Percentiles rank a stretch among this genome's conserved stretches.
phyloP scores from a whole-genome alignment of 2,888 invertebrate genomes.

The Gymnosoma rotundatum region DNA sequence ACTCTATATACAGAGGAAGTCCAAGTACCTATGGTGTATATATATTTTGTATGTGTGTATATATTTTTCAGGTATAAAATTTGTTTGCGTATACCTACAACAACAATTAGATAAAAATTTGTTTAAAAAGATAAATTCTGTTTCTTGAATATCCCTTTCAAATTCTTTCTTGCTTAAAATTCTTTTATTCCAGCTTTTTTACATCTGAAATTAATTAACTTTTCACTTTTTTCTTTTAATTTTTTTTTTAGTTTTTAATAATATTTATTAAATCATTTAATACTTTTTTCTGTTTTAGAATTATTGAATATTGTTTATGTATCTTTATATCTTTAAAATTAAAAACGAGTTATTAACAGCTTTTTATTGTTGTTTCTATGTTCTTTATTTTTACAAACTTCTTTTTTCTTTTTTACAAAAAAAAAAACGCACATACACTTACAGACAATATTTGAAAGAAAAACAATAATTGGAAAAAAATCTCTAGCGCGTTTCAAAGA shows the following conservation, averaged over 20 bases:
- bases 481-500: slow-evolving; percentile 58
- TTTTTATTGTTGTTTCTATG: slow-evolving; percentile 50
- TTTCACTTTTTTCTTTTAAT: slow-evolving; percentile 5
- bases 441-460: slow-evolving; percentile 48
- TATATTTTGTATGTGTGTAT: slow-evolving; percentile 19
- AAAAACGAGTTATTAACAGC: slow-evolving; percentile 59
- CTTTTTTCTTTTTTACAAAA: slow-evolving; percentile 52
- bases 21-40: neutral
- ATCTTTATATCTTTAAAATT: slow-evolving; percentile 20
- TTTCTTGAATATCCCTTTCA: neutral
- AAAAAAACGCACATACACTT: slow-evolving; percentile 28
- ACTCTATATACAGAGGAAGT: slow-evolving; percentile 35
- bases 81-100: slow-evolving; percentile 12
- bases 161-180: neutral
- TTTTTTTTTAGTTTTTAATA: neutral
- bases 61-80: slow-evolving; percentile 58
- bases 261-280: neutral
- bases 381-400: slow-evolving; percentile 36
- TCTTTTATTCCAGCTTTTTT: neutral
- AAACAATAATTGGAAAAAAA: slow-evolving; percentile 63
- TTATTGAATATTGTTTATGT: slow-evolving; percentile 7
- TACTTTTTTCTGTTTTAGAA: slow-evolving; percentile 17
- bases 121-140: slow-evolving; percentile 32
- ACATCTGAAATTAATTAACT: neutral
- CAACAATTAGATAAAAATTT: slow-evolving; percentile 11